Percentiles rank a stretch among this genome's conserved stretches.
These are phyloP conservation scores for Andrena flavipes DNA, from an alignment of 2,888 invertebrate species.

Conservation along the genomic window DNA sequence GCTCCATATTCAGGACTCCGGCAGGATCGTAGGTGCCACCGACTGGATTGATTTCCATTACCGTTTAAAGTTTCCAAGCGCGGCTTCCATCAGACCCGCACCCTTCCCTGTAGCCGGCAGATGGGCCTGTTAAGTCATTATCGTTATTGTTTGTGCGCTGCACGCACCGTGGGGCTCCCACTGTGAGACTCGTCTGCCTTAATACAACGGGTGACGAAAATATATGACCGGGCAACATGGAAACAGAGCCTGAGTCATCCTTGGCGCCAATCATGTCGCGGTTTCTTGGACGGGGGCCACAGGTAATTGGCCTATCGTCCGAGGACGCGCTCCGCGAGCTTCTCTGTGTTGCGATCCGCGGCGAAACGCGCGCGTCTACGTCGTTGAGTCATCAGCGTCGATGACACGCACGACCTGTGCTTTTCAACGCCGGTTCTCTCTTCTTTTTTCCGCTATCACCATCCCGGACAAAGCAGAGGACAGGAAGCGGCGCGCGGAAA, in stretches of 20 bases:
- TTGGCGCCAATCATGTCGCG: slow-evolving; percentile 33
- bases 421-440: slow-evolving; percentile 49
- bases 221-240: slow-evolving; percentile 5
- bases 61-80: slow-evolving; percentile 54
- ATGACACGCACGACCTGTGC: slow-evolving; percentile 66
- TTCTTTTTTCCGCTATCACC: slow-evolving; percentile 24
- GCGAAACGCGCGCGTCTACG: neutral
- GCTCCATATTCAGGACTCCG: slow-evolving; percentile 28
- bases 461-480: slow-evolving; percentile 37
- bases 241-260: neutral
- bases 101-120: slow-evolving; percentile 59
- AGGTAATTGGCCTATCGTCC: slow-evolving; percentile 45
- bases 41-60: slow-evolving; percentile 65
- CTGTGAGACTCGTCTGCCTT: slow-evolving; percentile 44
- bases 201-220: slow-evolving; percentile 56
- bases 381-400: slow-evolving; percentile 48
- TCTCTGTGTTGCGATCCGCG: slow-evolving; percentile 22
- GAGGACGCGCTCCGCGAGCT: slow-evolving; percentile 32
- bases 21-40: slow-evolving; percentile 12
- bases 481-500: slow-evolving; percentile 68
- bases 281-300: slow-evolving; percentile 48
- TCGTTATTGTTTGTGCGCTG: slow-evolving; percentile 74
- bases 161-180: slow-evolving; percentile 52
- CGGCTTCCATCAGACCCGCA: slow-evolving; percentile 55
- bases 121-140: slow-evolving; percentile 77